Percentiles rank a stretch among this genome's conserved stretches.
phyloP scores from a whole-genome alignment of 2,797 vertebrate genomes.

The Lerista edwardsae region DNA sequence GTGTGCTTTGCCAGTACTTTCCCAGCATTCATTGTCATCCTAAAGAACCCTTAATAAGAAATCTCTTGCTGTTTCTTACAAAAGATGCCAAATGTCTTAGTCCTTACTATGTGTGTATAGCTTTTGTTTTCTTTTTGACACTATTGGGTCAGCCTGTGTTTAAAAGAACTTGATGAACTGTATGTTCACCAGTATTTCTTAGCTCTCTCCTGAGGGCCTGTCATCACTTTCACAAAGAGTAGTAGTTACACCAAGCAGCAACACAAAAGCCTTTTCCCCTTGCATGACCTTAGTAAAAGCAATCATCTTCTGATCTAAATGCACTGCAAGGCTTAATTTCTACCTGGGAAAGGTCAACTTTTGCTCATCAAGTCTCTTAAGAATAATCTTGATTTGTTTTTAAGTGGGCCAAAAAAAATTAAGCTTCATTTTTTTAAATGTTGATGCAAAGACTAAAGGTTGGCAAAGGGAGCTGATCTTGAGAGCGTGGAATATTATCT shows the following conservation, averaged over 20 bases:
- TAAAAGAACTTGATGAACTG: conserved; percentile 60
- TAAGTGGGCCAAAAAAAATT: background rate
- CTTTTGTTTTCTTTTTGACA: conserved; percentile 66
- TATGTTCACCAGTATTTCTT: conserved; percentile 53
- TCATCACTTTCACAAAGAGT: conserved; percentile 50
- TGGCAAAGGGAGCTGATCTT: background rate
- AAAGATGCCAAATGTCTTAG: conserved; percentile 37
- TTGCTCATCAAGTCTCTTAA: background rate
- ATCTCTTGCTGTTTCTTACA: conserved; percentile 35
- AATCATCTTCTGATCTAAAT: conserved; percentile 17
- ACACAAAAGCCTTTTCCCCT: conserved; percentile 16
- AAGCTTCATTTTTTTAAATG: background rate
- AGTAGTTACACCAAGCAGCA: conserved; percentile 28
- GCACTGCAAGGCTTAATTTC: background rate
- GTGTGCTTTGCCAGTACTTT: conserved; percentile 34
- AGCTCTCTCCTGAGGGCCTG: conserved; percentile 46
- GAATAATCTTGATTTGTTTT: background rate
- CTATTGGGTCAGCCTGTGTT: conserved; percentile 64
- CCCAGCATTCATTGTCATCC: conserved; percentile 21
- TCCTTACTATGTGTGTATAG: conserved; percentile 27
- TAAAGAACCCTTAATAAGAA: conserved; percentile 46
- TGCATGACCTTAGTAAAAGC: conserved; percentile 18
- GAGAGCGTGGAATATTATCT: background rate
- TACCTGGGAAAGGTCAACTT: conserved; percentile 15
- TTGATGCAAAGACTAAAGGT: background rate